Percentiles rank a stretch among this genome's conserved stretches.
These are phyloP conservation scores for Ostrea edulis DNA, from an alignment of 1,140 invertebrate species.

Conservation along the genomic window DNA sequence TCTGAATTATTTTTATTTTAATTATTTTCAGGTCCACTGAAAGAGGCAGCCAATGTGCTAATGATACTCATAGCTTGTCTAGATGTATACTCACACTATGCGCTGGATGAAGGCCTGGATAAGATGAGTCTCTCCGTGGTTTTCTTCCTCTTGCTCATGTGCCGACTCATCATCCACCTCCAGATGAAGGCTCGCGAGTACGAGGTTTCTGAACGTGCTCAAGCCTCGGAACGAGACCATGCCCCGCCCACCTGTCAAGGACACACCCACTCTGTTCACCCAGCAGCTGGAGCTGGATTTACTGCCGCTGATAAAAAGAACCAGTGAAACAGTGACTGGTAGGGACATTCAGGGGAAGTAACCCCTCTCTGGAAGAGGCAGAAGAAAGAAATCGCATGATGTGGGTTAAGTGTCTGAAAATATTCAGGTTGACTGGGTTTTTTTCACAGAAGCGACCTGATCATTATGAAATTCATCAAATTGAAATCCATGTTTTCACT, in stretches of 20 bases:
- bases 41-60: conserved; percentile 91
- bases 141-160: conserved; percentile 96
- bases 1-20: background rate
- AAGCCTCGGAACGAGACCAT: background rate
- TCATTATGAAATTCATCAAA: background rate
- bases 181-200: conserved; percentile 60
- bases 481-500: background rate
- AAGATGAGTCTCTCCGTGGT: conserved; percentile 94
- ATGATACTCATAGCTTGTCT: conserved; percentile 91
- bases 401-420: background rate
- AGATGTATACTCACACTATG: conserved; percentile 94
- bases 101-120: conserved; percentile 95
- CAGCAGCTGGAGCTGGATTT: conserved; percentile 21
- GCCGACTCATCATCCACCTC: conserved; percentile 88
- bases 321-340: background rate
- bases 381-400: background rate
- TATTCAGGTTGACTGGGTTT: background rate
- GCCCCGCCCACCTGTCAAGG: background rate
- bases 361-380: background rate
- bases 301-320: conserved; percentile 1
- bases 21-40: conserved; percentile 88
- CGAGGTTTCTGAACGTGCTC: conserved; percentile 8
- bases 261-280: conserved; percentile 37
- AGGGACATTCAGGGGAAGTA: background rate
- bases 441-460: background rate